Conservation (phyloP, 2,888 invertebrate genomes). For the Aspidiotus destructor region DNA sequence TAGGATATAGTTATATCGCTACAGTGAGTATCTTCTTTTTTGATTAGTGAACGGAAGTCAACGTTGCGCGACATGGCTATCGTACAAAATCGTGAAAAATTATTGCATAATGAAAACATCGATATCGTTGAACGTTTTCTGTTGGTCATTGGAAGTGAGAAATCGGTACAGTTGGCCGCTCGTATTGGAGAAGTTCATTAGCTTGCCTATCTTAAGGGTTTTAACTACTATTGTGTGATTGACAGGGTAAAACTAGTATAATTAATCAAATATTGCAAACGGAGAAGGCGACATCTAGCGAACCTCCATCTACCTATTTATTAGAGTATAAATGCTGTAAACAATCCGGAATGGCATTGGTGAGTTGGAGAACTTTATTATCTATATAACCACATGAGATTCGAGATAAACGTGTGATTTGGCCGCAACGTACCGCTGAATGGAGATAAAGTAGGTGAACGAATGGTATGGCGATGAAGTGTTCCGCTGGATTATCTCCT, state of each 20-base stretch:
- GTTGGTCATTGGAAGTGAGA: constrained; percentile 57
- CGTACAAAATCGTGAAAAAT: constrained; percentile 18
- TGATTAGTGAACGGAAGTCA: neutral
- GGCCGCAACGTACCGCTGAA: no score
- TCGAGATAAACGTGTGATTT: no score
- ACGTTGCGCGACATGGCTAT: constrained; percentile 18
- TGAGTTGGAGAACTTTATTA: constrained; percentile 36
- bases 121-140: constrained; percentile 47
- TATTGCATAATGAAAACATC: constrained; percentile 8
- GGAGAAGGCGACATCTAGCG: constrained; percentile 47
- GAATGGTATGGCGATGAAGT: no score
- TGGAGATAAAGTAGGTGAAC: no score
- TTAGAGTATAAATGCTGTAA: constrained; percentile 79
- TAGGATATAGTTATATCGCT: no score
- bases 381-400: no score
- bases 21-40: neutral
- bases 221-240: constrained; percentile 33
- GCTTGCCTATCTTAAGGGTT: neutral
- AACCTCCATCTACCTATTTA: constrained; percentile 64
- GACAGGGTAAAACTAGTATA: constrained; percentile 69
- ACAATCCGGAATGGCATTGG: constrained; percentile 54
- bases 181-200: neutral
- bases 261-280: constrained; percentile 69
- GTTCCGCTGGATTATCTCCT: no score
- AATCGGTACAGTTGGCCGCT: constrained; percentile 45